Conservation (phyloP, 2,888 invertebrate genomes). For the Homarus gammarus region DNA sequence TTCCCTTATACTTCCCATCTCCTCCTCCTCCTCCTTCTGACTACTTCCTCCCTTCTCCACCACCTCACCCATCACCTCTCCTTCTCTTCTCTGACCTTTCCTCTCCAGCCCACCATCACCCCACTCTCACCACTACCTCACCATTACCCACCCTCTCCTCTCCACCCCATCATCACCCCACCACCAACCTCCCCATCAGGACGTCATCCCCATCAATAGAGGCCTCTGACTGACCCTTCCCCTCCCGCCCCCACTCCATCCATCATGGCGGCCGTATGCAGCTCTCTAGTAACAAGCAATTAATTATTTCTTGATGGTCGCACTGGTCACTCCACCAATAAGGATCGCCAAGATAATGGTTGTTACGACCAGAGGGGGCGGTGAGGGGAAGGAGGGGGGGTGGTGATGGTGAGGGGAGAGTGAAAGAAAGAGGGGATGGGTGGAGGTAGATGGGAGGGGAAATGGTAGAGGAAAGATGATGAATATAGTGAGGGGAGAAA, state of each 20-base stretch:
- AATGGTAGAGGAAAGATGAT: too few relatives aligned
- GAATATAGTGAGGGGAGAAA: too few relatives aligned
- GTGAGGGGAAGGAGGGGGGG: neutral
- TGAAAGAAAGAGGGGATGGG: neutral
- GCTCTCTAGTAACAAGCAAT: slow-evolving; percentile 66
- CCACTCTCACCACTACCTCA: neutral
- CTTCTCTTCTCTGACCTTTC: neutral
- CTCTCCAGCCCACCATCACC: neutral
- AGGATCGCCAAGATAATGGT: slow-evolving; percentile 59
- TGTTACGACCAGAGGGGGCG: slow-evolving; percentile 24
- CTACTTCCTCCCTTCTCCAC: neutral
- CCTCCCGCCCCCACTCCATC: slow-evolving; percentile 26
- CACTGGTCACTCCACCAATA: slow-evolving; percentile 61
- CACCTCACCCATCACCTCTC: neutral
- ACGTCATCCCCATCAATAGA: neutral
- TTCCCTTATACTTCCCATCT: neutral
- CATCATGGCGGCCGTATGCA: slow-evolving; percentile 63
- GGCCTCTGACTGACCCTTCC: neutral
- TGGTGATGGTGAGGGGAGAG: neutral
- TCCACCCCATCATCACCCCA: neutral
- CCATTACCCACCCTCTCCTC: too few relatives aligned
- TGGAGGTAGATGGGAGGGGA: neutral
- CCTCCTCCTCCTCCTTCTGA: neutral
- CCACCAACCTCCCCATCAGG: too few relatives aligned
- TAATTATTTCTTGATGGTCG: slow-evolving; percentile 72